Evolutionary conservation across 2,113 vertebrate genomes (phyloP), one percentile per base, ranked within the genome.

Genomic region (Oceanodroma tethys): DNA sequence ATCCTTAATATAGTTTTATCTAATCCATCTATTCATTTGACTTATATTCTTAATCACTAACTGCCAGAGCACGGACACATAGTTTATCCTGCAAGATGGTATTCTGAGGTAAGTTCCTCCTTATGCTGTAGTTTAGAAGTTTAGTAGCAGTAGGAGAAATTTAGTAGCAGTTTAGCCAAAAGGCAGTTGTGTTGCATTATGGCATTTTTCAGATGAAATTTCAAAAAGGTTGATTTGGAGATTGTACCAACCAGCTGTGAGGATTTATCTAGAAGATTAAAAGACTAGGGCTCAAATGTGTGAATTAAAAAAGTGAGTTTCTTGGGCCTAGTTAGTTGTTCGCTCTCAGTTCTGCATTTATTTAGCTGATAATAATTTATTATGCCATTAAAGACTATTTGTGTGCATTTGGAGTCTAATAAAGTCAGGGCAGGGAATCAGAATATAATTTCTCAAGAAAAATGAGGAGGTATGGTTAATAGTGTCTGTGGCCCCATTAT

Each of bases 361-460:
- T 78, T 84, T 50, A 92, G 8, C 45, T 8, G 5, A 9, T 75
- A 65, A 86, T 71, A 75, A 9, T 66, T 93, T 86, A 86, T 67
- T 78, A 67, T 62, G 25, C 15, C 20, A 55, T 63, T 48, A 55
- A 55, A 76, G 45, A 45, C 12, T 87, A 50, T 76, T 93, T 94
- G 59, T 17, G 11, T 52, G 40, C 47, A 52, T 63, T 88, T 75
- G 58, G 53, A 92, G 29, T 48, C 68, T 48, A 48, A 71, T 79
- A 90, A 96, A 72, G 63, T 38, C 52, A 88, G 27, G 19, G 11
- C 30, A 88, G 47, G 30, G 67, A 72, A 94, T 83, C 8, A 81
- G 66, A 74, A 87, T 45, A 91, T 66, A 74, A 93, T 93, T 94
- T 38, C 62, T 88, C 67, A 48, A 88, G 83, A 93, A 76, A 91